Percentiles rank a stretch among this genome's conserved stretches.
Conservation (phyloP, 2,113 vertebrate species). For the Bolborhynchus lineola region DNA sequence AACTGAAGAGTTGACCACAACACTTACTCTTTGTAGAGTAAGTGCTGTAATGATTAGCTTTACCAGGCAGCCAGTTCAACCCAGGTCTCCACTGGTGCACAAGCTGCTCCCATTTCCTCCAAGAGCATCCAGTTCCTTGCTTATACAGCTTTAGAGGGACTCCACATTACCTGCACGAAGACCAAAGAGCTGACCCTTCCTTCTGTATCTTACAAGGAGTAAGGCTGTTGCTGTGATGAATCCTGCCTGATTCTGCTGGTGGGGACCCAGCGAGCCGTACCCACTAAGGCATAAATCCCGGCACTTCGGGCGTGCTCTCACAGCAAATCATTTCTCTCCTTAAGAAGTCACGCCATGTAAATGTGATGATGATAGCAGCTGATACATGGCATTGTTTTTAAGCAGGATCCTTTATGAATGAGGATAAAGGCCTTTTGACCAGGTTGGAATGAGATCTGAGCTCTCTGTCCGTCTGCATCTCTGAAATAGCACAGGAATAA, state of each 20-base stretch:
- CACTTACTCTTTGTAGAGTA: not conserved
- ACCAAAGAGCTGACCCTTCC: not conserved
- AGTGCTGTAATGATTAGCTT: not conserved
- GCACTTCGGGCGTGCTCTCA: not conserved
- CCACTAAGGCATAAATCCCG: not conserved
- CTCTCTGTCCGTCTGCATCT: rapidly evolving
- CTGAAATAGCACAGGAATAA: not conserved
- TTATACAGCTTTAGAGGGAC: not conserved
- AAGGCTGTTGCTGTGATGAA: rapidly evolving
- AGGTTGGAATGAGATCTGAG: not conserved
- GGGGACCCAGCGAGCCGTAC: not conserved
- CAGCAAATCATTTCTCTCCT: not conserved
- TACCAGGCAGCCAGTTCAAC: not conserved
- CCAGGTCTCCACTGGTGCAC: rapidly evolving
- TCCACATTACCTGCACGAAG: not conserved
- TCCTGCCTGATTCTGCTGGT: not conserved
- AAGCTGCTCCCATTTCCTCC: not conserved
- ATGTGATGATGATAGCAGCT: not conserved
- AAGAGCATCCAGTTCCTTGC: not conserved
- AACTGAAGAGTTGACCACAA: not conserved
- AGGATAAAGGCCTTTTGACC: not conserved
- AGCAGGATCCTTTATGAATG: not conserved
- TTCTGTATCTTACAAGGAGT: not conserved
- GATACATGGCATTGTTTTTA: not conserved
- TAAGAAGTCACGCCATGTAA: not conserved